phyloP scores from a whole-genome alignment of 2,888 invertebrate genomes.

The Pollenia amentaria region DNA sequence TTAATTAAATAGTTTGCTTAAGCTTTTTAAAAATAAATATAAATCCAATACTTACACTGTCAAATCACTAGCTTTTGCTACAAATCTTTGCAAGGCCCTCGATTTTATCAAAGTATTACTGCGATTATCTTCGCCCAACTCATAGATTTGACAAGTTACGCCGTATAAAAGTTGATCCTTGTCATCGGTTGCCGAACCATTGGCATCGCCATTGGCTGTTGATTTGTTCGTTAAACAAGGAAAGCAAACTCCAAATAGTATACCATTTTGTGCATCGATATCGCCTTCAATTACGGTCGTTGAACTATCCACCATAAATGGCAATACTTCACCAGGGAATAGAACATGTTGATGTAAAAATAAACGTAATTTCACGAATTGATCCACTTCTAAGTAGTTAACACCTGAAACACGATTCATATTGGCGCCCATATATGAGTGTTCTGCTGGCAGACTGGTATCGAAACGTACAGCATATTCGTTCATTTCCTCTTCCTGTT shows the following conservation, averaged over 20 bases:
- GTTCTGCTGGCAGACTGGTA: slow-evolving; percentile 86
- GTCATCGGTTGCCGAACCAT: slow-evolving; percentile 29
- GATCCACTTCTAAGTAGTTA: slow-evolving; percentile 87
- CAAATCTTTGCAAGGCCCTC: slow-evolving; percentile 91
- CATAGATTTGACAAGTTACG: slow-evolving; percentile 84
- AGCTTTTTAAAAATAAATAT: neutral
- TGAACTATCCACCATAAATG: slow-evolving; percentile 86
- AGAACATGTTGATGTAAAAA: slow-evolving; percentile 87
- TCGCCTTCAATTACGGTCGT: slow-evolving; percentile 81
- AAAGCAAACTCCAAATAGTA: slow-evolving; percentile 84
- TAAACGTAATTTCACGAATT: slow-evolving; percentile 86
- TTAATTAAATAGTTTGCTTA: slow-evolving; percentile 64
- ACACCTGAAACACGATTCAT: slow-evolving; percentile 88
- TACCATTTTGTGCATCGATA: slow-evolving; percentile 80
- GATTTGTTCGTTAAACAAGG: slow-evolving; percentile 77
- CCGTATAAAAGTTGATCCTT: slow-evolving; percentile 79
- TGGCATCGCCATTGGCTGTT: slow-evolving; percentile 61
- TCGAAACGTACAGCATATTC: slow-evolving; percentile 84
- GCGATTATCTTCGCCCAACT: slow-evolving; percentile 81
- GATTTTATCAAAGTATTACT: slow-evolving; percentile 88
- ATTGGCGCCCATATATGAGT: slow-evolving; percentile 84
- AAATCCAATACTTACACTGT: slow-evolving; percentile 78
- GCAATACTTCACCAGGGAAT: slow-evolving; percentile 92
- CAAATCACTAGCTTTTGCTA: slow-evolving; percentile 80
- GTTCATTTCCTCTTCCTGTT: slow-evolving; percentile 67